A percentile compares a stretch with the other conserved stretches of the same genome.
Conservation (phyloP, 2,113 vertebrate genomes). For the Lepisosteus osseus region DNA sequence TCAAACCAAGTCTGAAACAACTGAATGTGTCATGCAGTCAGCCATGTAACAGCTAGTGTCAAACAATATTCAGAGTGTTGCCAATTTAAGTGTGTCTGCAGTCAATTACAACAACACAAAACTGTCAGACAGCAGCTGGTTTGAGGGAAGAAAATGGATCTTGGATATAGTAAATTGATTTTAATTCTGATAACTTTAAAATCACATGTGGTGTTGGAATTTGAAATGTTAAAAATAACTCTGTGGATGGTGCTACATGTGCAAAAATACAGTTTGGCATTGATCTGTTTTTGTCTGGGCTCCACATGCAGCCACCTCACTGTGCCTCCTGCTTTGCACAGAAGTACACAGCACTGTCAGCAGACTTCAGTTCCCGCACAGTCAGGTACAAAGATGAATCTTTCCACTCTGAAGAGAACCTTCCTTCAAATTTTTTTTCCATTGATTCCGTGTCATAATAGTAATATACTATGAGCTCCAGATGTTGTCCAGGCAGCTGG, state of each 20-base stretch:
- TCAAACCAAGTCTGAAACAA: too few species aligned
- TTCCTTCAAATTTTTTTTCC: constrained; percentile 18
- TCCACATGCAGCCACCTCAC: neutral
- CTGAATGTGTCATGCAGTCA: too few species aligned
- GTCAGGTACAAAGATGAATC: constrained; percentile 12
- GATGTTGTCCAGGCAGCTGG: constrained; percentile 9
- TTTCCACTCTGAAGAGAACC: constrained; percentile 8
- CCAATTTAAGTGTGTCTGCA: too few species aligned
- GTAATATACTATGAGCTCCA: constrained; percentile 22
- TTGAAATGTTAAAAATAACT: neutral
- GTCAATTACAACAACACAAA: neutral
- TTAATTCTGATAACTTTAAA: too few species aligned
- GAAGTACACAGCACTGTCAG: constrained; percentile 33
- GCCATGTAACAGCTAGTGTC: too few species aligned
- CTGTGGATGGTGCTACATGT: constrained; percentile 24
- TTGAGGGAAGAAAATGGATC: constrained; percentile 11
- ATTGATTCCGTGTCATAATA: neutral
- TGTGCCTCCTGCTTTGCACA: constrained; percentile 41
- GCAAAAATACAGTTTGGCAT: neutral
- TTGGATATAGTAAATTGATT: neutral
- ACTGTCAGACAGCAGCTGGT: neutral
- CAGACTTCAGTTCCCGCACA: neutral
- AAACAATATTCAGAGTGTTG: too few species aligned
- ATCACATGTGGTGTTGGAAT: too few species aligned
- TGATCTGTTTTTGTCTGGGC: neutral